Evolutionary conservation across 2,113 vertebrate genomes (phyloP).

Genomic region (Rhinichthys klamathensis): DNA sequence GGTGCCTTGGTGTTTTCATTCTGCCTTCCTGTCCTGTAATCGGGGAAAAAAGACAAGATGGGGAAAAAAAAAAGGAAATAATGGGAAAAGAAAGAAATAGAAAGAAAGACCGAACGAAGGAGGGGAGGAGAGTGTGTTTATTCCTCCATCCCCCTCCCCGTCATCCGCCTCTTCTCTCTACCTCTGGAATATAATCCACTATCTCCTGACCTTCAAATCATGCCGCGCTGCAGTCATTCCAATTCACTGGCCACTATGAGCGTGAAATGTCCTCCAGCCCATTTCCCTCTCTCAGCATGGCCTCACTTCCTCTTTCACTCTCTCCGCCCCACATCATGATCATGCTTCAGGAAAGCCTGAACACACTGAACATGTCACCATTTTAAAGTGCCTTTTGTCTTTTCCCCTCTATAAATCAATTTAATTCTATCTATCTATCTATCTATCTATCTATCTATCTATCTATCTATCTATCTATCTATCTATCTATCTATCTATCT

Average conservation of each 20-base stretch:
- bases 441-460: no score
- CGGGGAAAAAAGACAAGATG: conserved; percentile 54
- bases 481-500: no score
- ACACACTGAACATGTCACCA: conserved; percentile 26
- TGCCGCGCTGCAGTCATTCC: conserved; percentile 80
- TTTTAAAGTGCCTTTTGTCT: conserved; percentile 30
- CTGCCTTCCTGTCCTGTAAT: conserved; percentile 68
- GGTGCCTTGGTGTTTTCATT: conserved; percentile 29
- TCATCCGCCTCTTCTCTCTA: conserved; percentile 54
- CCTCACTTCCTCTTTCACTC: conserved; percentile 66
- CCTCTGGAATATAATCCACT: conserved; percentile 81
- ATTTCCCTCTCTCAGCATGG: conserved; percentile 79
- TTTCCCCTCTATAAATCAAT: neutral
- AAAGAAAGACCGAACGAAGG: conserved; percentile 46
- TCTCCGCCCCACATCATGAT: conserved; percentile 45
- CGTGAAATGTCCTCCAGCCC: conserved; percentile 81
- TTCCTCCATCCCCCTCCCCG: conserved; percentile 67
- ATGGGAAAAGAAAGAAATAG: conserved; percentile 65
- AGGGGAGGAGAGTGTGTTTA: conserved; percentile 68
- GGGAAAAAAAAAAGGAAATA: conserved; percentile 11
- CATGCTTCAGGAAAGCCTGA: neutral
- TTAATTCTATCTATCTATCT: neutral
- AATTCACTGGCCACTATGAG: conserved; percentile 80
- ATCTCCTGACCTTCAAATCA: conserved; percentile 85
- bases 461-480: no score